These are phyloP conservation scores for Amazona guildingii DNA, from an alignment of 2,113 vertebrate species.

Conservation along the genomic window DNA sequence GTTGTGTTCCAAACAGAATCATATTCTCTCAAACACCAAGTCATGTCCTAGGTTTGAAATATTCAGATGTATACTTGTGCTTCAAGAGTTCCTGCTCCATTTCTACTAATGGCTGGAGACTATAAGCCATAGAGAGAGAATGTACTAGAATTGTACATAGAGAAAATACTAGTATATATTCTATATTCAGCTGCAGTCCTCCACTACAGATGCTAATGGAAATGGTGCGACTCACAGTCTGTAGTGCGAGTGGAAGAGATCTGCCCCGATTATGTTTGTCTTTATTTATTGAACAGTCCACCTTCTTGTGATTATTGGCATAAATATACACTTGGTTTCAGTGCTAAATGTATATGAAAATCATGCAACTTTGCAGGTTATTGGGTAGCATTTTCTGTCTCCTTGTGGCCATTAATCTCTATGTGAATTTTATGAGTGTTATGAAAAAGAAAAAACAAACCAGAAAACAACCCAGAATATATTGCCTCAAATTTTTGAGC, in stretches of 20 bases:
- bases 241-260: background rate
- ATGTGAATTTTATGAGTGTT: background rate
- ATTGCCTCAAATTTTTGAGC: background rate
- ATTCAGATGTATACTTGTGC: background rate
- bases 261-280: background rate
- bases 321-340: background rate
- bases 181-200: background rate
- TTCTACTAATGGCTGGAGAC: background rate
- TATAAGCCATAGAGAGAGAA: background rate
- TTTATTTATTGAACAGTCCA: background rate
- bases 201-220: background rate
- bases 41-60: background rate
- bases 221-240: background rate
- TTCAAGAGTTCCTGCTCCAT: background rate
- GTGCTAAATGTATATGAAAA: background rate
- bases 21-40: background rate
- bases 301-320: background rate
- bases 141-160: background rate
- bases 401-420: background rate
- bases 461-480: background rate
- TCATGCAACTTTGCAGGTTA: background rate
- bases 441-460: background rate
- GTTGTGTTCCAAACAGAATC: background rate
- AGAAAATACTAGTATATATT: background rate
- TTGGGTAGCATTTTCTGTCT: background rate